Percentiles rank a stretch among this genome's conserved stretches.
Conservation (phyloP, 2,113 vertebrate species). For the Pachypanchax playfairii region DNA sequence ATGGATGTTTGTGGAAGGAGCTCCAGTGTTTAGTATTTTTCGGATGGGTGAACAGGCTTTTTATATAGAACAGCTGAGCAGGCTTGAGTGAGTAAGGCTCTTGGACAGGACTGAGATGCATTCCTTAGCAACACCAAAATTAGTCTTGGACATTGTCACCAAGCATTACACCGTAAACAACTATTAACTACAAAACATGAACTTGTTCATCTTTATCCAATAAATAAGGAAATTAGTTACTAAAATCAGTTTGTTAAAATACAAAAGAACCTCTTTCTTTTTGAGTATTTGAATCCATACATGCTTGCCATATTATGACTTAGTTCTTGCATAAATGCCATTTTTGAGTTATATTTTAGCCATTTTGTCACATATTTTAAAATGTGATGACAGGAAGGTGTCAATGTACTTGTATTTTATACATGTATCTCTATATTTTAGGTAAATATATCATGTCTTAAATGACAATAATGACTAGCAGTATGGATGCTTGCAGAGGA, state of each 20-base stretch:
- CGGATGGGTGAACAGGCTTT: conserved; percentile 36
- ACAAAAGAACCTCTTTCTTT: conserved; percentile 83
- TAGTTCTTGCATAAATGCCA: conserved; percentile 72
- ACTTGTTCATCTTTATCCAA: conserved; percentile 68
- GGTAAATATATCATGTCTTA: conserved; percentile 67
- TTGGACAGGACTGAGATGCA: conserved; percentile 53
- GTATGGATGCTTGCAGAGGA: conserved; percentile 66
- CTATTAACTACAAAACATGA: conserved; percentile 82
- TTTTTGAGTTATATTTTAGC: conserved; percentile 72
- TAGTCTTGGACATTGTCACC: conserved; percentile 70
- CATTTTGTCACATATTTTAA: conserved; percentile 67
- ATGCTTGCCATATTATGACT: conserved; percentile 79
- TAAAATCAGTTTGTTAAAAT: conserved; percentile 77
- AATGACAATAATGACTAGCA: conserved; percentile 68
- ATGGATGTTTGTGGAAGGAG: conserved; percentile 15
- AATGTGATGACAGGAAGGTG: conserved; percentile 70
- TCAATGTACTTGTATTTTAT: conserved; percentile 70
- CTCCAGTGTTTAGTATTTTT: conserved; percentile 33
- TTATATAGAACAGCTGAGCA: conserved; percentile 41
- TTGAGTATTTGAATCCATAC: conserved; percentile 74
- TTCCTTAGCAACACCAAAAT: conserved; percentile 60
- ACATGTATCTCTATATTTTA: conserved; percentile 69
- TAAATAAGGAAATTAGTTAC: conserved; percentile 79
- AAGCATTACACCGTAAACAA: conserved; percentile 75
- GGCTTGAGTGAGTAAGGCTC: conserved; percentile 36